Percentiles rank a stretch among this genome's conserved stretches.
phyloP scores from a whole-genome alignment of 2,797 vertebrate species.

The Xiphorhynchus erythropygius region DNA sequence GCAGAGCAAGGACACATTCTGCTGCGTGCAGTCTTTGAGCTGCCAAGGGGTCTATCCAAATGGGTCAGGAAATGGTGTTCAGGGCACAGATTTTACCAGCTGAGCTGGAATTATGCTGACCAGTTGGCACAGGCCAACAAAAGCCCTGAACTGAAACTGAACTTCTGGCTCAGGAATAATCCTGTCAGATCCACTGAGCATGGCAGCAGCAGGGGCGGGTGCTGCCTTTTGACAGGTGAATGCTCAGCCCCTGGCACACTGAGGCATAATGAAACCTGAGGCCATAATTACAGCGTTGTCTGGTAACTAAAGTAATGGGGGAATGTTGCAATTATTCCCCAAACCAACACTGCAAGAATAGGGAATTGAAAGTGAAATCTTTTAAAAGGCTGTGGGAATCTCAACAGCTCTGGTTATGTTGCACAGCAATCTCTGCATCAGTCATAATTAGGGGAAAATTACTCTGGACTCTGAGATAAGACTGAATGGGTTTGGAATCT shows the following conservation, averaged over 20 bases:
- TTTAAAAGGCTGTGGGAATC: background rate
- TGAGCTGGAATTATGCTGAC: slow-evolving; percentile 43
- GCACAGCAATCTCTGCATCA: background rate
- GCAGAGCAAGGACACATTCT: background rate
- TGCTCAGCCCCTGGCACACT: background rate
- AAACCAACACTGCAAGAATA: background rate
- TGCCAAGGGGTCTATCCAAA: background rate
- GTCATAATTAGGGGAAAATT: background rate
- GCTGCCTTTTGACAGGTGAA: slow-evolving; percentile 41
- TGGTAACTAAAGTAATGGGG: background rate
- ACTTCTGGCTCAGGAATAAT: slow-evolving; percentile 53
- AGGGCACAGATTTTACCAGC: background rate
- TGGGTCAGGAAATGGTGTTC: background rate
- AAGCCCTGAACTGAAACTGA: slow-evolving; percentile 46
- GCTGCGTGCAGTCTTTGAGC: background rate
- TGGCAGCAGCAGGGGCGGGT: background rate
- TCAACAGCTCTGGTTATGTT: background rate
- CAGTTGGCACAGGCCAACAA: background rate
- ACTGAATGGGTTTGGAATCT: background rate
- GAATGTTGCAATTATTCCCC: background rate
- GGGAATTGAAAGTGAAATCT: background rate
- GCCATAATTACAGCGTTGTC: background rate
- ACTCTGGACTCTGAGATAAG: background rate
- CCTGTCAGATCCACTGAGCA: background rate
- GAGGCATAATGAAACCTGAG: accelerated